Evolutionary conservation across 2,113 vertebrate genomes (phyloP).

Genomic region (Petrocephalus microphthalmus): DNA sequence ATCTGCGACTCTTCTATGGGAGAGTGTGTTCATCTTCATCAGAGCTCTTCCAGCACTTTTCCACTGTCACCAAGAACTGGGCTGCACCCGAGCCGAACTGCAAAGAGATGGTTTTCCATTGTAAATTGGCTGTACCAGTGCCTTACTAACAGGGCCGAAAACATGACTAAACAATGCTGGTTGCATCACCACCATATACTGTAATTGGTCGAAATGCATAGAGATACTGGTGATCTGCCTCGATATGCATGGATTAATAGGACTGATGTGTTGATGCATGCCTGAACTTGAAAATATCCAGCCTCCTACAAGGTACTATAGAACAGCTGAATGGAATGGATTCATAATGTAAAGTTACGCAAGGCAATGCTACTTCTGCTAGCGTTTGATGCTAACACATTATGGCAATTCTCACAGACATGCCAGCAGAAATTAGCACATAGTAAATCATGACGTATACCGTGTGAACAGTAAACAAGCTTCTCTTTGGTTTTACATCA

Average conservation of each 20-base stretch:
- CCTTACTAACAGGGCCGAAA: neutral
- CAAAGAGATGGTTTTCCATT: neutral
- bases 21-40: neutral
- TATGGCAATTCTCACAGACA: neutral
- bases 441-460: neutral
- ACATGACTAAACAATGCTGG: too few relatives aligned
- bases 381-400: neutral
- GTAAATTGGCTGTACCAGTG: neutral
- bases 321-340: neutral
- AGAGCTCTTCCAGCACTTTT: neutral
- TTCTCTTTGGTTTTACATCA: neutral
- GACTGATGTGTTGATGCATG: too few relatives aligned
- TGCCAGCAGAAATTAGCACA: neutral
- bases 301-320: neutral
- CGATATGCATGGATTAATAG: too few relatives aligned
- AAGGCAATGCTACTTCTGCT: neutral
- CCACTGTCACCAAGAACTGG: neutral
- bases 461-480: neutral
- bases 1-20: neutral
- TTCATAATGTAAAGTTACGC: neutral
- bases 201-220: too few relatives aligned
- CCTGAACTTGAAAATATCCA: neutral
- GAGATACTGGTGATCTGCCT: too few relatives aligned
- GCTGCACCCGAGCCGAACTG: neutral
- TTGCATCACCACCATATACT: neutral